These are phyloP conservation scores for Aplysia californica DNA, from an alignment of 1,140 invertebrate species.

Conservation along the genomic window DNA sequence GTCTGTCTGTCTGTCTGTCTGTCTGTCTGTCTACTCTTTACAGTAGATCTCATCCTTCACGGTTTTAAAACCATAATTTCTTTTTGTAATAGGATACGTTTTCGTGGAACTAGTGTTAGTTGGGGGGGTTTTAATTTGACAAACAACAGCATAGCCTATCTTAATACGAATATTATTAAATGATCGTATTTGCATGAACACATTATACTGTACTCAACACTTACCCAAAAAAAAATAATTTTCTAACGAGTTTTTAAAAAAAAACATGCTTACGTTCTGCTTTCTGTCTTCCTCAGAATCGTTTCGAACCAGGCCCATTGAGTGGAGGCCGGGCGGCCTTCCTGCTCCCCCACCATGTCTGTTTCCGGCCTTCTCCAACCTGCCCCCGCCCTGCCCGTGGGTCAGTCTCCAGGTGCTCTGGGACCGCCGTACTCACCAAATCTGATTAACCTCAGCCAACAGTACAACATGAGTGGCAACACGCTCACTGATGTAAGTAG, in stretches of 20 bases:
- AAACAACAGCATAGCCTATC: no score
- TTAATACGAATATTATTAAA: no score
- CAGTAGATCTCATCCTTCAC: not conserved
- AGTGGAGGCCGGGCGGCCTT: not conserved
- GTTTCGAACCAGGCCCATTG: not conserved
- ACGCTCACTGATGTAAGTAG: slow-evolving; percentile 22
- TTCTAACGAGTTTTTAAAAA: not conserved
- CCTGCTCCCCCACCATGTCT: not conserved
- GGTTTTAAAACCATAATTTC: not conserved
- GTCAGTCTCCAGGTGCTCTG: not conserved
- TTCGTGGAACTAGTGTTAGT: not conserved
- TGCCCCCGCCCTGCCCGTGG: no score
- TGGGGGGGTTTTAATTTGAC: not conserved
- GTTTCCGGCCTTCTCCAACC: not conserved
- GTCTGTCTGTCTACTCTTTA: not conserved
- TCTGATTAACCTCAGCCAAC: slow-evolving; percentile 3
- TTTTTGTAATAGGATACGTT: not conserved
- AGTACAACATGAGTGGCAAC: slow-evolving; percentile 18
- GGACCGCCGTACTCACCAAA: not conserved
- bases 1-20: not conserved
- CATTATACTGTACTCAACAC: no score
- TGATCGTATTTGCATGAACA: no score
- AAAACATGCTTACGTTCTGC: not conserved
- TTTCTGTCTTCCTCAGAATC: no score
- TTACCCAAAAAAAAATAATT: no score